Percentiles rank a stretch among this genome's conserved stretches.
These are phyloP conservation scores for Excalfactoria chinensis DNA, from an alignment of 2,113 vertebrate species.

Conservation along the genomic window DNA sequence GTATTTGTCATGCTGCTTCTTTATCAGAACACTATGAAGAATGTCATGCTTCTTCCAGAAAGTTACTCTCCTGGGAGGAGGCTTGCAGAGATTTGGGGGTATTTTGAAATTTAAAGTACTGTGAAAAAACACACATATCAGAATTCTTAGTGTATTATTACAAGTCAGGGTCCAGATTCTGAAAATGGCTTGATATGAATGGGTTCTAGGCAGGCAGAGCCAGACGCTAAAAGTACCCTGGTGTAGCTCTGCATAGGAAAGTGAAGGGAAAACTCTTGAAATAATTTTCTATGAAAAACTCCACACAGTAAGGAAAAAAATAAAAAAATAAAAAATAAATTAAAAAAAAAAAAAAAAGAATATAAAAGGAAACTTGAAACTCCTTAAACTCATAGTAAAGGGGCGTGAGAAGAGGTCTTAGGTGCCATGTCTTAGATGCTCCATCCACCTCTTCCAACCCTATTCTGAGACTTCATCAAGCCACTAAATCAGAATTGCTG, in stretches of 20 bases:
- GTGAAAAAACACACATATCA: neutral
- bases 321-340: no score
- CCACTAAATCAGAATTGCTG: neutral
- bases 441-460: neutral
- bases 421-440: neutral
- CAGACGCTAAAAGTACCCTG: slow-evolving; percentile 16
- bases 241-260: slow-evolving; percentile 28
- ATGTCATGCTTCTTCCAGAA: slow-evolving; percentile 25
- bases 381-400: neutral
- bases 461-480: neutral
- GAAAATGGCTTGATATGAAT: slow-evolving; percentile 13
- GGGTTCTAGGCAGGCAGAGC: slow-evolving; percentile 4
- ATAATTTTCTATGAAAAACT: slow-evolving; percentile 26
- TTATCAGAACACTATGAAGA: slow-evolving; percentile 13
- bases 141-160: neutral
- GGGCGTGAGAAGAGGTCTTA: accelerated
- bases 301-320: neutral
- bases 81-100: neutral
- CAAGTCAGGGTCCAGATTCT: neutral
- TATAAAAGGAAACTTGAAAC: neutral
- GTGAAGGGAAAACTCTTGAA: slow-evolving; percentile 32
- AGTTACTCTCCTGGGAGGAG: slow-evolving; percentile 35
- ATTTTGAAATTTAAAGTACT: slow-evolving; percentile 6
- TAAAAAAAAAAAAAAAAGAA: no score
- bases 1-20: slow-evolving; percentile 60